Base-by-base conservation (phyloP, 2,113 vertebrate species). In the Equus quagga region DNA sequence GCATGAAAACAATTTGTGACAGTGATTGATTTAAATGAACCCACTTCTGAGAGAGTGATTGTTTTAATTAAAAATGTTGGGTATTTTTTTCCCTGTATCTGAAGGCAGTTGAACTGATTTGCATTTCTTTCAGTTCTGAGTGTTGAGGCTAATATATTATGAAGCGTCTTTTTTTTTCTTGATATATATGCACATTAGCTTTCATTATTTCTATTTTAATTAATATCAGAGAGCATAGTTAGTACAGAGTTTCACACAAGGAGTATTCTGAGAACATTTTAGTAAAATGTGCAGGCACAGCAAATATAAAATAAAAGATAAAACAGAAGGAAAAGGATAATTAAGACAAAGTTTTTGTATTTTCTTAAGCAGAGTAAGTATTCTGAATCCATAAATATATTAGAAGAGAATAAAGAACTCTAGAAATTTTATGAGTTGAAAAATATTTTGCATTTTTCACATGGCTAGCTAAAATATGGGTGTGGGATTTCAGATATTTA, bases 21-120 rank as follows among this genome's bases (percentile, higher is more conserved):
- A 96, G 85, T 88, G 94, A 97, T 44, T 95, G 58, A 79, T 89
- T 96, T 98, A 89, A 60, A 97, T 97, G 76, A 85, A 96, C 19
- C 23, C 56, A 97, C 49, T 92, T 97, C 19, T 91, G 60, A 96
- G 31, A 97, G 58, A 92, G 18, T 97, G 91, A 78, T 94, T 98
- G 69, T 98, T 95, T 97, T 82, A 91, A 98, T 97, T 97, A 44
- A 96, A 97, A 92, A 60, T 41, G 3, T 49, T 69, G 46, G 5
- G 2, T 69, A 28, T 92, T 56, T 94, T 88, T 44, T n/a, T 23
- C 28, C 9, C 36, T 60, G 19, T 54, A 93, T 89, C 13, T 96
- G 64, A 81, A 85, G 80, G 14, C 95, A 46, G 41, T 94, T 96
- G n/a, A 6, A 64, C 46, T 93, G 28, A 96, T 98, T 95, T 98